Evolutionary conservation across 2,113 vertebrate species (phyloP).

Genomic region (Tor tambroides): DNA sequence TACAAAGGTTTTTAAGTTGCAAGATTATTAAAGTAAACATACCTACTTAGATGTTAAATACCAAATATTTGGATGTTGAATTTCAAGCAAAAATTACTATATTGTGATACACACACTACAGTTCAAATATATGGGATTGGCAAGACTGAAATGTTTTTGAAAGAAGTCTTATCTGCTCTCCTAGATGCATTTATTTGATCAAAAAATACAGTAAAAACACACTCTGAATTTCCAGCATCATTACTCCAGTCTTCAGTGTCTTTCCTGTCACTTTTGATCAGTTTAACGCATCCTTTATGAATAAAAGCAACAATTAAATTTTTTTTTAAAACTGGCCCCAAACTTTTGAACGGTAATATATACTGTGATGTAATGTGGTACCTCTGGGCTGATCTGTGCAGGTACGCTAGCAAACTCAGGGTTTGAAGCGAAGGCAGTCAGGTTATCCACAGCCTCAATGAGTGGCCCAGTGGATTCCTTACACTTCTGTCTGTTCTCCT

Average conservation of each 20-base stretch:
- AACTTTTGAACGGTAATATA: not conserved
- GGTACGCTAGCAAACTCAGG: constrained; percentile 94
- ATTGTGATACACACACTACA: not conserved
- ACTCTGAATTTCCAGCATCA: not conserved
- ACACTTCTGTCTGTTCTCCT: constrained; percentile 92
- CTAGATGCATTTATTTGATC: not conserved
- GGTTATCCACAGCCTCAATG: constrained; percentile 95
- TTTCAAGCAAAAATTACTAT: not conserved
- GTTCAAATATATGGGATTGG: not conserved
- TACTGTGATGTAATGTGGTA: constrained; percentile 54
- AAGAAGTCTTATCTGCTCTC: not conserved
- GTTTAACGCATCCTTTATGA: too few species aligned
- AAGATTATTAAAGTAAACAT: not conserved
- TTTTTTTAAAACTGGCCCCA: too few species aligned
- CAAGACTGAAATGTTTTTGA: too few species aligned
- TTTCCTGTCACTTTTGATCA: too few species aligned
- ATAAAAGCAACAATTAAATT: too few species aligned
- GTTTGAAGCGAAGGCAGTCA: constrained; percentile 95
- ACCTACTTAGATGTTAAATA: not conserved
- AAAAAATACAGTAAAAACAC: not conserved
- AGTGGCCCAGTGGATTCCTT: constrained; percentile 88
- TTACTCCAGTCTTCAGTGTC: not conserved
- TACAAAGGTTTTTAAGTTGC: not conserved
- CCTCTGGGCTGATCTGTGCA: constrained; percentile 95
- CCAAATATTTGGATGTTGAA: not conserved